Evolutionary conservation across 2,888 invertebrate species (phyloP).

Genomic region (Acrobasis repandana): DNA sequence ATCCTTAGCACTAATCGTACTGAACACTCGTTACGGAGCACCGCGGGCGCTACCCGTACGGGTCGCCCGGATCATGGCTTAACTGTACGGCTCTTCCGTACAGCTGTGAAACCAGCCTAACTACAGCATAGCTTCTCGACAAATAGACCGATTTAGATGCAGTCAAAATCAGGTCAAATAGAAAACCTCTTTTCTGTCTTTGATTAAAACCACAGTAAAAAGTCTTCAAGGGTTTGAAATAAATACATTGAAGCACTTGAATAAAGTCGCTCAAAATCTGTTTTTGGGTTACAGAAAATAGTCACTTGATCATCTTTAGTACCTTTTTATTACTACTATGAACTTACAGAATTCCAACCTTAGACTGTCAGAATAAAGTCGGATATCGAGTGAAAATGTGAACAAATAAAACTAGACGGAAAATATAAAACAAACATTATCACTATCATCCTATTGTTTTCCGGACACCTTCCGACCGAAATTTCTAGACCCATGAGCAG

Average conservation of each 20-base stretch:
- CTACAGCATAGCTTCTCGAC: too few relatives aligned
- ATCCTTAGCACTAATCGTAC: too few relatives aligned
- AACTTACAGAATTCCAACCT: neutral
- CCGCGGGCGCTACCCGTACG: too few relatives aligned
- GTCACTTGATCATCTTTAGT: neutral
- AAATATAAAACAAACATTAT: conserved; percentile 14
- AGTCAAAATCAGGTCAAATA: too few relatives aligned
- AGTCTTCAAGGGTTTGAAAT: neutral
- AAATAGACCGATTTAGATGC: too few relatives aligned
- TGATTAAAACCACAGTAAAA: neutral
- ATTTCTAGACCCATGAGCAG: neutral
- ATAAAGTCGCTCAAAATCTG: neutral
- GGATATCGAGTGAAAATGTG: neutral
- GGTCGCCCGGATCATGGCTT: too few relatives aligned
- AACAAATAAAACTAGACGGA: conserved; percentile 8
- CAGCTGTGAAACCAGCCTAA: too few relatives aligned
- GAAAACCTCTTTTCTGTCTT: neutral
- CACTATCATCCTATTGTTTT: conserved; percentile 9
- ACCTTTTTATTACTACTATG: neutral
- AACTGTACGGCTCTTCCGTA: too few relatives aligned
- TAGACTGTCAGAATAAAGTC: neutral
- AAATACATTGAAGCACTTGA: neutral
- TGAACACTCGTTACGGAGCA: too few relatives aligned
- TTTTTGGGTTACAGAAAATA: neutral
- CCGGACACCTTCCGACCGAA: neutral